Evolutionary conservation across 2,113 vertebrate species (phyloP).

Genomic region (Lepidothrix coronata): DNA sequence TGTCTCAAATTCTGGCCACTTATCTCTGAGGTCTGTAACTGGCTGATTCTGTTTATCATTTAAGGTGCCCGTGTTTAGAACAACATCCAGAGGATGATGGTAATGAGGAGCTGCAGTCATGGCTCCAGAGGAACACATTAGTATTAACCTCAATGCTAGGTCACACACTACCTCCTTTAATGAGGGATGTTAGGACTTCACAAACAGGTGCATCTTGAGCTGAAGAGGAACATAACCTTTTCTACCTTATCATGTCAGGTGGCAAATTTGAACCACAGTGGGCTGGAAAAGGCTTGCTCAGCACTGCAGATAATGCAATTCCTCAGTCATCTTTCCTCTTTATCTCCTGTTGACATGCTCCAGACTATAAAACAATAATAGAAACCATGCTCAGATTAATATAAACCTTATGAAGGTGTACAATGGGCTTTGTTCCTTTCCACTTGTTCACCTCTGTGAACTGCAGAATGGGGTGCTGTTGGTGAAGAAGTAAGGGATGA

Average conservation of each 20-base stretch:
- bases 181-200: constrained; percentile 37
- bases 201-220: constrained; percentile 3
- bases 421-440: background rate
- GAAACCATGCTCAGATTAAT: background rate
- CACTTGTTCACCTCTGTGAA: background rate
- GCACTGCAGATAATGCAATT: constrained; percentile 40
- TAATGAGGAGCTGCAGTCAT: background rate
- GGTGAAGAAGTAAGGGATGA: background rate
- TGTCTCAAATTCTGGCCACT: background rate
- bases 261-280: constrained; percentile 37
- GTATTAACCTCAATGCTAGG: background rate
- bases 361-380: constrained; percentile 1
- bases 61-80: background rate
- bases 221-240: constrained; percentile 40
- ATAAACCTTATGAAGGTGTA: background rate
- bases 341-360: background rate
- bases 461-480: background rate
- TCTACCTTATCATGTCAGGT: constrained; percentile 39
- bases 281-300: constrained; percentile 23
- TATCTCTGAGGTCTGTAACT: background rate
- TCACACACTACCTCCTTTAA: constrained; percentile 19
- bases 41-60: background rate
- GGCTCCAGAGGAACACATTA: background rate
- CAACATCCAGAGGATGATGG: constrained; percentile 7
- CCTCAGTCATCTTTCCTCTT: constrained; percentile 27